Conservation (phyloP, 2,113 vertebrate species). For the Psittacula cyanocephala region DNA sequence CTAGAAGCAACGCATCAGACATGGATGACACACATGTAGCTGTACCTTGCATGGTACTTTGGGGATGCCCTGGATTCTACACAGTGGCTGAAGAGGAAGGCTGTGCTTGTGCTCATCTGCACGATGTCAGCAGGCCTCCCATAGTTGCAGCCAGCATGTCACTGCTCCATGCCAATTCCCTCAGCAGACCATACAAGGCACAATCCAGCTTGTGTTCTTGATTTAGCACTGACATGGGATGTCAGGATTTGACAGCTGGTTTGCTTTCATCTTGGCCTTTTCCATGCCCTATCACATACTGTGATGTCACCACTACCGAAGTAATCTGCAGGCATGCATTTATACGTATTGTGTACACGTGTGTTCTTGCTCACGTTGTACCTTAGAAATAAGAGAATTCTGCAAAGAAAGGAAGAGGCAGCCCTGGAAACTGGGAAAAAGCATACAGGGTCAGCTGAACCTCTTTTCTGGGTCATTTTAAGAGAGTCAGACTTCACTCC, state of each 20-base stretch:
- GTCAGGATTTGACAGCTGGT: not conserved
- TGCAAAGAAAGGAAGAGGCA: conserved; percentile 26
- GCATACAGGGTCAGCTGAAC: not conserved
- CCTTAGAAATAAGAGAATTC: conserved; percentile 1
- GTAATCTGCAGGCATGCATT: not conserved
- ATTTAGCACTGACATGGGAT: not conserved
- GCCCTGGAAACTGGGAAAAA: not conserved
- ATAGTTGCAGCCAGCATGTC: not conserved
- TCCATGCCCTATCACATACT: not conserved
- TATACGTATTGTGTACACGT: rapidly evolving
- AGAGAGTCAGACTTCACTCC: not conserved
- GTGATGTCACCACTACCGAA: not conserved
- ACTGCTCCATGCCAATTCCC: not conserved
- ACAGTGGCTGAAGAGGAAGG: rapidly evolving
- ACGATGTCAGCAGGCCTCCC: rapidly evolving
- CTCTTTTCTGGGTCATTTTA: not conserved
- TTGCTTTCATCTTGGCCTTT: not conserved
- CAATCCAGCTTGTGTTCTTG: not conserved
- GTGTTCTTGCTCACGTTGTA: not conserved
- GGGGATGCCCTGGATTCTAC: not conserved
- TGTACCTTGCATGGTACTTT: not conserved
- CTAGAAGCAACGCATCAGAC: not conserved
- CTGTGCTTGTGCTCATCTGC: rapidly evolving
- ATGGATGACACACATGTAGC: rapidly evolving
- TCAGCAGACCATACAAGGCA: not conserved